These are phyloP conservation scores for Philantomba maxwellii DNA, from an alignment of 2,113 vertebrate species.

Conservation along the genomic window DNA sequence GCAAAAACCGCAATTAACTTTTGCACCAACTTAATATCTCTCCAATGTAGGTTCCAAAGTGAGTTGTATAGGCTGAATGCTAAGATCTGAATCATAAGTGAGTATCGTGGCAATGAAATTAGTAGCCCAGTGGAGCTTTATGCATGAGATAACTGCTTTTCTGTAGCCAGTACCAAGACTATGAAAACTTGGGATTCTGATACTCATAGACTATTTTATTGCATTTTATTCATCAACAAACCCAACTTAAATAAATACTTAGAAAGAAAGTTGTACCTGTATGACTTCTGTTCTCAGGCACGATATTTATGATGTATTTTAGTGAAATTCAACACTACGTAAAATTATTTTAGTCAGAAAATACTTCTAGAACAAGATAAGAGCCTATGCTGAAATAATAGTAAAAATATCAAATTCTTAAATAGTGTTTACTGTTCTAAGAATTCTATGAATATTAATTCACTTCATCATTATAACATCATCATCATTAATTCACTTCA, in stretches of 20 bases:
- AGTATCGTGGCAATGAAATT: neutral
- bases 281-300: conserved; percentile 16
- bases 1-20: neutral
- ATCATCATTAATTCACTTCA: too few species aligned
- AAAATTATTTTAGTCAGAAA: conserved; percentile 32
- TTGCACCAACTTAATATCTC: neutral
- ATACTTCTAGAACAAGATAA: conserved; percentile 30
- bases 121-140: neutral
- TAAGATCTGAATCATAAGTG: neutral
- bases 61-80: neutral
- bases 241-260: conserved; percentile 1
- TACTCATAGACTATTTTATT: neutral
- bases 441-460: neutral
- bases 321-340: neutral
- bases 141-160: neutral
- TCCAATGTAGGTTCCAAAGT: neutral
- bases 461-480: neutral
- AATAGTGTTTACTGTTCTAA: neutral
- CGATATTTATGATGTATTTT: neutral
- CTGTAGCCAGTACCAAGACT: neutral
- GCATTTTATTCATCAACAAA: conserved; percentile 32
- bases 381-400: neutral
- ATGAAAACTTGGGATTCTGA: neutral
- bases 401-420: conserved; percentile 2
- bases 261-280: conserved; percentile 12